Percentiles rank a stretch among this genome's conserved stretches.
Evolutionary conservation across 2,888 invertebrate species (phyloP).

Genomic region (Drosophila fulvimacula): DNA sequence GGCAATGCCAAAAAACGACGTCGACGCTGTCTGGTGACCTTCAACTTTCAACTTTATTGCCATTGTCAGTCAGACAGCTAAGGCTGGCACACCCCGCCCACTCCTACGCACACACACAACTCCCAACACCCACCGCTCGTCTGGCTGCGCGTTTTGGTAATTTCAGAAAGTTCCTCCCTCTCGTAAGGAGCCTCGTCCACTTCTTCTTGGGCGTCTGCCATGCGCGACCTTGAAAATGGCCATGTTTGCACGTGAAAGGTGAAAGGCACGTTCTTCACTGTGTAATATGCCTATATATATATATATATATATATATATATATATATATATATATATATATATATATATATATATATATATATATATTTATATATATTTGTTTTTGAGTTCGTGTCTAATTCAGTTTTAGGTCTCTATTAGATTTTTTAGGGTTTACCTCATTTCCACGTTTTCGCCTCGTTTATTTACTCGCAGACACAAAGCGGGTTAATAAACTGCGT

Average conservation of each 20-base stretch:
- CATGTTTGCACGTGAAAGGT: conserved; percentile 71
- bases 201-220: conserved; percentile 58
- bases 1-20: conserved; percentile 66
- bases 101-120: neutral
- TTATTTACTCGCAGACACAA: conserved; percentile 7
- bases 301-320: neutral
- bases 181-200: conserved; percentile 12
- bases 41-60: conserved; percentile 82
- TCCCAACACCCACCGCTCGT: conserved; percentile 19
- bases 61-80: conserved; percentile 66
- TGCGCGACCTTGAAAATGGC: conserved; percentile 75
- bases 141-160: conserved; percentile 69
- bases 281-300: neutral
- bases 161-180: conserved; percentile 35
- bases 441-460: conserved; percentile 18
- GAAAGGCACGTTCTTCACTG: conserved; percentile 64
- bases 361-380: conserved; percentile 1
- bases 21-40: conserved; percentile 79
- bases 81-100: neutral
- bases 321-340: neutral
- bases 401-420: conserved; percentile 31
- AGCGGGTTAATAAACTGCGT: conserved; percentile 54
- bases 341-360: neutral
- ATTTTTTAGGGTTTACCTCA: conserved; percentile 19
- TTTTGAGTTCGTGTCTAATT: conserved; percentile 44